phyloP scores from a whole-genome alignment of 1,140 invertebrate genomes.

The Heliconius hermathena region DNA sequence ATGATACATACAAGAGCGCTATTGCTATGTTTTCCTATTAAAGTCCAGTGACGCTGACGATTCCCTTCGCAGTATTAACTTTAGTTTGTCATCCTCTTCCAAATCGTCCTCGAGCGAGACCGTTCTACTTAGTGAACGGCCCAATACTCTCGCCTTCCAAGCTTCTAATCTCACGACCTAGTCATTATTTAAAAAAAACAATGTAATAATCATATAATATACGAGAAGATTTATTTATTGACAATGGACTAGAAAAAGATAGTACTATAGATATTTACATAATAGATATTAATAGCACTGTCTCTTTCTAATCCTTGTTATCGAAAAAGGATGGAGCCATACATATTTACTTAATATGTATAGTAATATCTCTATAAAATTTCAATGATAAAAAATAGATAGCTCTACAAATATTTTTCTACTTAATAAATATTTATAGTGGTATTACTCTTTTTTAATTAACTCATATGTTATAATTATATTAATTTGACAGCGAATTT shows the following conservation, averaged over 20 bases:
- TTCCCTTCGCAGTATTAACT: conserved; percentile 61
- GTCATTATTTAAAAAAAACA: neutral
- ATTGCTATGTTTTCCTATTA: conserved; percentile 41
- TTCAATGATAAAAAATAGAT: too few species aligned
- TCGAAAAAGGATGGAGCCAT: neutral
- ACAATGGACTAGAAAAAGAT: neutral
- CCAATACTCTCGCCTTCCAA: conserved; percentile 78
- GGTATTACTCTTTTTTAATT: too few species aligned
- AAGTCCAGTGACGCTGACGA: conserved; percentile 63
- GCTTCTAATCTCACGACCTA: conserved; percentile 86
- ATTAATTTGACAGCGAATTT: neutral
- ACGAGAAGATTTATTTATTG: neutral
- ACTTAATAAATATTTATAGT: too few species aligned
- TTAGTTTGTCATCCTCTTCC: conserved; percentile 70
- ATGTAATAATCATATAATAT: neutral
- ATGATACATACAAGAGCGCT: neutral
- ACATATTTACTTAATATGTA: too few species aligned
- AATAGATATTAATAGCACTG: too few species aligned
- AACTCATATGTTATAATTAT: neutral
- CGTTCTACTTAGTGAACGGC: conserved; percentile 57
- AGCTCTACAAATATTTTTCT: too few species aligned
- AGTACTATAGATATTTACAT: neutral
- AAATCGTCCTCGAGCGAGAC: conserved; percentile 69
- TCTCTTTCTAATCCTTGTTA: neutral
- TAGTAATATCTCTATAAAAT: too few species aligned